These are phyloP conservation scores for Drosophila borborema DNA, from an alignment of 2,888 invertebrate species.

Conservation along the genomic window DNA sequence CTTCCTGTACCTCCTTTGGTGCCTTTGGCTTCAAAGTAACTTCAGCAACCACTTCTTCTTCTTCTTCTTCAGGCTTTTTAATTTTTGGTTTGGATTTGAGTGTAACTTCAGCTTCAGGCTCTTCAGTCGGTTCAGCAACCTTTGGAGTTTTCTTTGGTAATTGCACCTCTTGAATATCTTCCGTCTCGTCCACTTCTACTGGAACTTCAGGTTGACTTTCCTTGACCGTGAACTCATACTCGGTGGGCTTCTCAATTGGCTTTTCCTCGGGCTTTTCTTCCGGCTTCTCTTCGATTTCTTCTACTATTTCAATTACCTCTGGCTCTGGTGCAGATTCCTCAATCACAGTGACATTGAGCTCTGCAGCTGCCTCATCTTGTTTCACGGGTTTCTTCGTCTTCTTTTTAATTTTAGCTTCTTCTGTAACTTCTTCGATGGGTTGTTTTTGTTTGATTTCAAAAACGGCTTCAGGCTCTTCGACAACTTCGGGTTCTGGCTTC, in stretches of 20 bases:
- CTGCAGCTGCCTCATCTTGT: constrained; percentile 76
- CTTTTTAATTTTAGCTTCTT: constrained; percentile 79
- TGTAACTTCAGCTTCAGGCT: constrained; percentile 75
- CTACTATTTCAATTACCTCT: constrained; percentile 72
- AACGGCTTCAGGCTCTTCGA: constrained; percentile 82
- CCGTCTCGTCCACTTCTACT: constrained; percentile 66
- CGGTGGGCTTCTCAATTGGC: constrained; percentile 53
- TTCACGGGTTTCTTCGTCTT: constrained; percentile 69
- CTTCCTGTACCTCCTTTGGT: constrained; percentile 76
- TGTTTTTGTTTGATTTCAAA: constrained; percentile 70
- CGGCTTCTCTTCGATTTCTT: constrained; percentile 69
- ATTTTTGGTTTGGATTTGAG: constrained; percentile 73
- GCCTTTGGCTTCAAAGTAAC: constrained; percentile 83
- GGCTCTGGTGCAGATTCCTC: constrained; percentile 75
- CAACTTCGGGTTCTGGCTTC: constrained; percentile 59
- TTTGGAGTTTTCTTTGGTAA: constrained; percentile 70
- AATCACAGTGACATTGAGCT: constrained; percentile 76
- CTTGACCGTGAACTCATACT: constrained; percentile 60
- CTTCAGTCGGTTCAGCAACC: constrained; percentile 58
- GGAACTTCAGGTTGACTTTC: constrained; percentile 75
- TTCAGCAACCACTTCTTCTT: constrained; percentile 84
- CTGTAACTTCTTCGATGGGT: constrained; percentile 75
- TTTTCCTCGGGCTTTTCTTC: constrained; percentile 37
- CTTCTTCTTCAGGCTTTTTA: constrained; percentile 81
- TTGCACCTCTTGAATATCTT: constrained; percentile 59